Conservation (phyloP, 2,113 vertebrate genomes). For the Cacatua alba region DNA sequence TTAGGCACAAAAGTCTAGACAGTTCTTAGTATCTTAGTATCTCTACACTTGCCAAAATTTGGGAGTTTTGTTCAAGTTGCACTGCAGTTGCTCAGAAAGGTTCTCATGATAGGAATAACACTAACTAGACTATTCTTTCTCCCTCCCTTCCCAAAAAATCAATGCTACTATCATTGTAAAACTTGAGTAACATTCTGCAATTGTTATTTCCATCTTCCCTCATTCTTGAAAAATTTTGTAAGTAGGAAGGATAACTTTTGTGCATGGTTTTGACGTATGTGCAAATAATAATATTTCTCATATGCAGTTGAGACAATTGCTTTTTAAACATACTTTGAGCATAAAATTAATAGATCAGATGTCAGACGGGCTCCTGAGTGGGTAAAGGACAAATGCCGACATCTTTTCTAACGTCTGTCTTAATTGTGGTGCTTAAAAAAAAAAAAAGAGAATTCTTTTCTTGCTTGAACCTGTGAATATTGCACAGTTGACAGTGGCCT, state of each 20-base stretch:
- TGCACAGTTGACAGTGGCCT: not conserved
- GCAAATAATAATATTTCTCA: not conserved
- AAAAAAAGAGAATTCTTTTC: not conserved
- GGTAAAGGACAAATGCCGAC: not conserved
- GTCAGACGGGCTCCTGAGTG: not conserved
- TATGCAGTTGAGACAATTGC: not conserved
- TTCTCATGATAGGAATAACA: not conserved
- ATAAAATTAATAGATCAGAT: not conserved
- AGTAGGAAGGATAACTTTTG: not conserved
- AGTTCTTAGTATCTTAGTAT: not conserved
- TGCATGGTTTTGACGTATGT: not conserved
- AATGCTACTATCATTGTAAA: not conserved
- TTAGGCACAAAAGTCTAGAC: conserved; percentile 44
- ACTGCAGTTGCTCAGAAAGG: not conserved
- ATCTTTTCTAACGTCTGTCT: not conserved
- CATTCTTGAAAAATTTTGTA: not conserved
- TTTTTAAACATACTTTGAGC: not conserved
- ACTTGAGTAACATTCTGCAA: not conserved
- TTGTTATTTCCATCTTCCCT: not conserved
- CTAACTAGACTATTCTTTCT: not conserved
- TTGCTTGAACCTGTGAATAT: not conserved
- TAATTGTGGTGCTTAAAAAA: not conserved
- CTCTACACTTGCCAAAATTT: conserved; percentile 28
- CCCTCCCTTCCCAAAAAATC: not conserved
- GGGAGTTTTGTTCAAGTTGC: not conserved